A percentile compares a stretch with the other conserved stretches of the same genome.
Conservation (phyloP, 2,888 invertebrate genomes). For the Thera obeliscata region DNA sequence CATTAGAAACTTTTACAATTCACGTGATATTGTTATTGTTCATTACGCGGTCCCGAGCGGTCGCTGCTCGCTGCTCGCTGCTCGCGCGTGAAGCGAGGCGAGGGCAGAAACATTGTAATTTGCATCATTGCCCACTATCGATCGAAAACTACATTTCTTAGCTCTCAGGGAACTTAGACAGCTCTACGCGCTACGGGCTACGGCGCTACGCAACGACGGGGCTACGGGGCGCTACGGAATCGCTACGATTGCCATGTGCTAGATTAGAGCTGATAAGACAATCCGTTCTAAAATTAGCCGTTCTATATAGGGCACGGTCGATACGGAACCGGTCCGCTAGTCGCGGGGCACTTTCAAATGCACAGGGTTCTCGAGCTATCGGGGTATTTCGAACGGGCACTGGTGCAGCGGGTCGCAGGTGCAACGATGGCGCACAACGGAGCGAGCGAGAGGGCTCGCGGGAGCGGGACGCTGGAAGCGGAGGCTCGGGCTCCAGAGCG, state of each 20-base stretch:
- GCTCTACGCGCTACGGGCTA: slow-evolving; percentile 36
- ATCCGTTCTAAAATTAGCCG: slow-evolving; percentile 35
- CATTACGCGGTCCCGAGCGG: slow-evolving; percentile 1
- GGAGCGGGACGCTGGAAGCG: slow-evolving; percentile 68
- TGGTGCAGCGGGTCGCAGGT: slow-evolving; percentile 59
- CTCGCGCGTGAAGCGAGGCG: slow-evolving; percentile 13
- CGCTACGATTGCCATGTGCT: slow-evolving; percentile 51
- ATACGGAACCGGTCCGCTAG: slow-evolving; percentile 22
- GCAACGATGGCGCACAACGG: slow-evolving; percentile 56
- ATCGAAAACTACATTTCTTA: slow-evolving; percentile 40
- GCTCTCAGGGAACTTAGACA: slow-evolving; percentile 35
- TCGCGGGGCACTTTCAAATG: slow-evolving; percentile 20
- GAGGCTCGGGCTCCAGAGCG: slow-evolving; percentile 36
- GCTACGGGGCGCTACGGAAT: slow-evolving; percentile 50
- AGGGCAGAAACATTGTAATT: slow-evolving; percentile 24
- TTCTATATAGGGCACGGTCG: slow-evolving; percentile 33
- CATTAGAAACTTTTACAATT: slow-evolving; percentile 16
- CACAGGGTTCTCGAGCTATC: slow-evolving; percentile 27
- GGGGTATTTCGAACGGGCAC: slow-evolving; percentile 54
- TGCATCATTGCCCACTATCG: slow-evolving; percentile 38
- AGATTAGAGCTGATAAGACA: slow-evolving; percentile 32
- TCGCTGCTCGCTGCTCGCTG: slow-evolving; percentile 5
- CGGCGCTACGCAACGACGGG: slow-evolving; percentile 50
- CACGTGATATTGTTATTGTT: slow-evolving; percentile 22
- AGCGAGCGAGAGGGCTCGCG: slow-evolving; percentile 60